Percentiles rank a stretch among this genome's conserved stretches.
Evolutionary conservation across 35 echinoderm and acorn worm species (phyloP).

Genomic region (Heliocidaris erythrogramma): DNA sequence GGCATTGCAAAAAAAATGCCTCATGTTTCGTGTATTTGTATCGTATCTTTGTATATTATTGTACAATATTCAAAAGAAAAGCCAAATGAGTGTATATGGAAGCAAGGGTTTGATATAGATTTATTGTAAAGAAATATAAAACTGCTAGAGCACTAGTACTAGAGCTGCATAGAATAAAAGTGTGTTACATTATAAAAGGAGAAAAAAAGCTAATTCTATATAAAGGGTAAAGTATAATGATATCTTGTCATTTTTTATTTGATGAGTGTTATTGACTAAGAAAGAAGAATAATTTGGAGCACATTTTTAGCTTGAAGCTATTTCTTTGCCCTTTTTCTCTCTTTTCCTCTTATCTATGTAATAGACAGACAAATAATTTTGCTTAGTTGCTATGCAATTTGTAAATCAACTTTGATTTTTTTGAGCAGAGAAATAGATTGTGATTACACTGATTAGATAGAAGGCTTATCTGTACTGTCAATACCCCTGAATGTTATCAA

Average conservation of each 20-base stretch:
- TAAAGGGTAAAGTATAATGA: not conserved
- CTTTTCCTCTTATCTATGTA: not conserved
- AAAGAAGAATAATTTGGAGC: no score
- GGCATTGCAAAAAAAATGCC: constrained; percentile 20
- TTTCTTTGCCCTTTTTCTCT: not conserved
- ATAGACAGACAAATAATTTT: not conserved
- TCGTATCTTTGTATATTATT: not conserved
- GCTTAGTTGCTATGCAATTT: no score
- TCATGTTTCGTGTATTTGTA: not conserved
- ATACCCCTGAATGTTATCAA: no score
- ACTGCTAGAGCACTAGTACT: not conserved
- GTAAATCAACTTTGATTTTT: no score
- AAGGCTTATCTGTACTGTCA: no score
- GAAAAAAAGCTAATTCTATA: not conserved
- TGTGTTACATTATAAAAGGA: not conserved
- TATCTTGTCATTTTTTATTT: not conserved
- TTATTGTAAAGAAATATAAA: not conserved
- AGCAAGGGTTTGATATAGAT: not conserved
- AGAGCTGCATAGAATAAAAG: not conserved
- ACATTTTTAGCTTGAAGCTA: not conserved
- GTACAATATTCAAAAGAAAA: not conserved
- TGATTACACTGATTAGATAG: no score
- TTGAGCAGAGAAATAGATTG: no score
- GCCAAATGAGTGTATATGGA: not conserved
- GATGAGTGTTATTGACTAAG: not conserved